A percentile compares a stretch with the other conserved stretches of the same genome.
Evolutionary conservation across 2,113 vertebrate genomes (phyloP).

Genomic region (Ammospiza nelsoni): DNA sequence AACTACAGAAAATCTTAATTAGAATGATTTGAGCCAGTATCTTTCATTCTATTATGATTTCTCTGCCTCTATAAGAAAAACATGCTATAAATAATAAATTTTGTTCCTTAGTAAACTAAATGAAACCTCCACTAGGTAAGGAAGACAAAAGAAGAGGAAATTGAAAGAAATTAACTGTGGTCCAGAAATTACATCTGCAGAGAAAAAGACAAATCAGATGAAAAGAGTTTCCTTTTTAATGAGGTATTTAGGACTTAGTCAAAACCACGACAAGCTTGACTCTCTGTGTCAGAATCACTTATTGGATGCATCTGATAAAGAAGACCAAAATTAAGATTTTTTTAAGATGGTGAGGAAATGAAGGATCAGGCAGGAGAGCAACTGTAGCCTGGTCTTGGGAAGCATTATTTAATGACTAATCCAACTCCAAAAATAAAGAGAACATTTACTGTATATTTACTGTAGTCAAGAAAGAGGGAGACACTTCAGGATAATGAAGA

Average conservation of each 20-base stretch:
- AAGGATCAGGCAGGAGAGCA: background rate
- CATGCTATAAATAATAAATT: background rate
- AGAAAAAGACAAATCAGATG: background rate
- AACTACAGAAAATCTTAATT: background rate
- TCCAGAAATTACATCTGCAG: background rate
- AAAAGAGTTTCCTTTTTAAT: accelerated
- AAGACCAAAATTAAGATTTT: background rate
- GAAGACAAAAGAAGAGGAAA: background rate
- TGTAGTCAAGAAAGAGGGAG: background rate
- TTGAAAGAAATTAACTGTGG: background rate
- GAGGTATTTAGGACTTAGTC: background rate
- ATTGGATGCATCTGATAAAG: background rate
- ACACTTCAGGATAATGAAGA: background rate
- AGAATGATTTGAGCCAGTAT: background rate
- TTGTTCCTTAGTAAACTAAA: background rate
- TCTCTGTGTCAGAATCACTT: background rate
- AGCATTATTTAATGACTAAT: background rate
- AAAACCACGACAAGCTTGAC: background rate
- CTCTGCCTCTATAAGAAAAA: background rate
- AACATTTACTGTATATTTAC: background rate
- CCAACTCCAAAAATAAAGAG: background rate
- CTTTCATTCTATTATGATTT: background rate
- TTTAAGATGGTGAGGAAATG: background rate
- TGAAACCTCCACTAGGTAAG: background rate
- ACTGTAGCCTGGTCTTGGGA: background rate